Base-by-base conservation (phyloP, 2,113 vertebrate species). In the Seriola rivoliana region DNA sequence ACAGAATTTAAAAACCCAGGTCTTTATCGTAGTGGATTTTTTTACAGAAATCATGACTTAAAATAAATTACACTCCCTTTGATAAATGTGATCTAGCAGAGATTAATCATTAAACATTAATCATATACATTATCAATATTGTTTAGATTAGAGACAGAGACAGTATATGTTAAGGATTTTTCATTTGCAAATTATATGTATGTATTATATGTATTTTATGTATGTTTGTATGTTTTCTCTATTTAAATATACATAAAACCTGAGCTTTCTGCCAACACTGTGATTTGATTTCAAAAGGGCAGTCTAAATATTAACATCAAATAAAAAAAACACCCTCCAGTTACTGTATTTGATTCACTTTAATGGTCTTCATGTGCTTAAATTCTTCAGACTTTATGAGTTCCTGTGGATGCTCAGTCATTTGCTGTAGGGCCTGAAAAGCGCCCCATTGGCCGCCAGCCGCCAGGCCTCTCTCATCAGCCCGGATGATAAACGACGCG, bases 401-500 rank as follows among this genome's bases (percentile, higher is more conserved):
- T 25, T 76, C 44, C 50, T 46, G 62, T 32, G n/a, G 23, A 50
- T 50, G 40, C 57, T 46, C 48, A 25, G 40, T 62, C 17, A 17
- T 84, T 71, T 44, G 42, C 52, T 50, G 16, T 48, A 32, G 46
- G 32, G 54, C 38, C 12, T 80, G 25, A 64, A 38, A 14, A 36
- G 76, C 25, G 0, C 68, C 50, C 17, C 21, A 23, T 64, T 82
- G 60, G 74, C 44, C 7, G 2, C 23, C 8, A 4, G 40, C 78
- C 8, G 29, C 71, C 48, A 50, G 44, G 14, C 46, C 66, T 63
- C 71, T 77, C 78, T 87, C 76, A 84, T 88, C 86, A 90, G 70
- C 77, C 62, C 3, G 1, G 44, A 55, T 90, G 57, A 85, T 78
- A 73, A 87, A 91, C 78, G 78, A 83, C 80, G 80, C 73, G 19